Evolutionary conservation across 2,113 vertebrate species (phyloP).

Genomic region (Phaethornis superciliosus): DNA sequence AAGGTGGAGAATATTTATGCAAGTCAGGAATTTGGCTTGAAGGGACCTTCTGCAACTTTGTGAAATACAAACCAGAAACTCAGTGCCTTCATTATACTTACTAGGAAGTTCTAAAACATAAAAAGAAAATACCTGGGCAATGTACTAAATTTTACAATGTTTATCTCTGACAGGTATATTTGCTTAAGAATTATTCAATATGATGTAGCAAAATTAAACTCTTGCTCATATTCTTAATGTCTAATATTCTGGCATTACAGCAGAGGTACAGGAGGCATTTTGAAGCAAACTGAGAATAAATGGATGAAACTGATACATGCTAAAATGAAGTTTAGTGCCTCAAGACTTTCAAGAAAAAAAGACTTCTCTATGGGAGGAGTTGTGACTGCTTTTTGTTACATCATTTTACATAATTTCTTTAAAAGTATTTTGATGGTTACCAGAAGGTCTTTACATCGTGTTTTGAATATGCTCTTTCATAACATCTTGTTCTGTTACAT

Average conservation of each 20-base stretch:
- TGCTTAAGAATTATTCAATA: slow-evolving; percentile 5
- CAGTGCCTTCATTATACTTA: background rate
- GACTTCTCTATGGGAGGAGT: background rate
- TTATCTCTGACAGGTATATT: background rate
- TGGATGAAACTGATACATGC: background rate
- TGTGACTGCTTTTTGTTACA: background rate
- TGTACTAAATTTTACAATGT: background rate
- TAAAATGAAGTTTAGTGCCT: background rate
- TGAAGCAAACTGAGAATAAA: background rate
- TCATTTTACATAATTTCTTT: background rate
- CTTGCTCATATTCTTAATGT: background rate
- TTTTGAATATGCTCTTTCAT: background rate
- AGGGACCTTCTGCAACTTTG: background rate
- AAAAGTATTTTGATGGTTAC: slow-evolving; percentile 8
- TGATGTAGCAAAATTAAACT: background rate
- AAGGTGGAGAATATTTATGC: slow-evolving; percentile 49
- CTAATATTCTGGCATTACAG: background rate
- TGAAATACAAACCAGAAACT: slow-evolving; percentile 30
- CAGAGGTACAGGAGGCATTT: background rate
- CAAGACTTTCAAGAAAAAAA: background rate
- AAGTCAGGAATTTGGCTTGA: slow-evolving; percentile 36
- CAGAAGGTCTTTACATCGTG: background rate
- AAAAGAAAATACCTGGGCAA: slow-evolving; percentile 6
- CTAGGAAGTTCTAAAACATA: background rate
- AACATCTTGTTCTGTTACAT: slow-evolving; percentile 21